Evolutionary conservation across 2,797 vertebrate genomes (phyloP).

Genomic region (Tympanoctomys barrerae): DNA sequence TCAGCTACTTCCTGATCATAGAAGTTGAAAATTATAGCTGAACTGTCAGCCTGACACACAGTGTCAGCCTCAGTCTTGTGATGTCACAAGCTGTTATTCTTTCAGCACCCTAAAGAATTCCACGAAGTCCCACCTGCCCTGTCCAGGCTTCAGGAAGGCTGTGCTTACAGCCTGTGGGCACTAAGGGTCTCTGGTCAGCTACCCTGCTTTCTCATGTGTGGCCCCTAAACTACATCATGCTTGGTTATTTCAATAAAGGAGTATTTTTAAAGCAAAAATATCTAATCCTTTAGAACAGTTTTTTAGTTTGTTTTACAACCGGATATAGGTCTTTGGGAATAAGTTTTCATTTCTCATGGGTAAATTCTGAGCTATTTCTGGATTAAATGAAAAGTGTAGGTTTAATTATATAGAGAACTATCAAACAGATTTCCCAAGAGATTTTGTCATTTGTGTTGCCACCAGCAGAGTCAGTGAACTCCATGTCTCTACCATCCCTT

Average conservation of each 20-base stretch:
- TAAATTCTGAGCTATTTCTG: background rate
- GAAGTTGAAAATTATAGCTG: background rate
- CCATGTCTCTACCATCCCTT: background rate
- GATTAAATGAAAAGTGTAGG: background rate
- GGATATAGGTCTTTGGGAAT: background rate
- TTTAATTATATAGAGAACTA: background rate
- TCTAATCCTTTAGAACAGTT: background rate
- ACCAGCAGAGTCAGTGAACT: background rate
- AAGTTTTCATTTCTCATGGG: background rate
- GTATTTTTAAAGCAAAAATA: background rate
- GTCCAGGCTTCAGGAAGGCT: background rate
- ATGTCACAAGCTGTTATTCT: accelerated
- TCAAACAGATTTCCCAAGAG: background rate
- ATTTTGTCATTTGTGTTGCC: background rate
- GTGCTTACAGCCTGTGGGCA: accelerated
- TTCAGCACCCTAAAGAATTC: background rate
- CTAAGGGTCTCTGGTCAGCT: accelerated
- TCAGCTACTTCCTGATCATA: background rate
- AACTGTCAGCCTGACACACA: background rate
- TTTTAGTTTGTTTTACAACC: background rate
- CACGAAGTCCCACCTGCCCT: no score
- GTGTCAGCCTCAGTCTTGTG: accelerated
- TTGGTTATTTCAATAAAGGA: no score
- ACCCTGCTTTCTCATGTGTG: accelerated
- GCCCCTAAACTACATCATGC: accelerated